phyloP scores from a whole-genome alignment of 64 coral and sea anemone species.

The Stylophora pistillata region DNA sequence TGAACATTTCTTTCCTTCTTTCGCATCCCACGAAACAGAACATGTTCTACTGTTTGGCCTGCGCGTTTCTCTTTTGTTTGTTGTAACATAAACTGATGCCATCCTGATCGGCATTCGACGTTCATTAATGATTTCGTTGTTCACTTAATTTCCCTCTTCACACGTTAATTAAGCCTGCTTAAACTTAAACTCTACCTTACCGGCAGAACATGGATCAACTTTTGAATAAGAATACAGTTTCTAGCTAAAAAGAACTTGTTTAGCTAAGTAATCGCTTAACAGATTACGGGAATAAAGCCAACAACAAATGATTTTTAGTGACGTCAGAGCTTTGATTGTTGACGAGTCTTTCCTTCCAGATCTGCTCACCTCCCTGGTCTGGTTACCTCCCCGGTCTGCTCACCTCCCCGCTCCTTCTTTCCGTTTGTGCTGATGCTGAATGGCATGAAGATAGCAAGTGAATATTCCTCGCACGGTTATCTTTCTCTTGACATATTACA shows the following conservation, averaged over 20 bases:
- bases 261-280: background rate
- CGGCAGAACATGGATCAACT: background rate
- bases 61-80: background rate
- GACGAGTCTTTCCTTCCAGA: too few species aligned
- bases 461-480: too few species aligned
- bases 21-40: background rate
- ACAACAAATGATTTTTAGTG: background rate
- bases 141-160: background rate
- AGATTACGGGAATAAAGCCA: background rate
- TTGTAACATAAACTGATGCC: background rate
- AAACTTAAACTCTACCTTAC: background rate
- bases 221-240: background rate
- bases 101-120: background rate
- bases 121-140: slow-evolving; percentile 11
- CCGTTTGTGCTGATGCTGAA: too few species aligned
- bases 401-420: too few species aligned
- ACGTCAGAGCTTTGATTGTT: background rate
- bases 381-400: too few species aligned
- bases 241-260: background rate
- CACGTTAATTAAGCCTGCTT: background rate
- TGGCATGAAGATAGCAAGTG: too few species aligned
- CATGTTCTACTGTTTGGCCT: slow-evolving; percentile 15
- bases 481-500: too few species aligned
- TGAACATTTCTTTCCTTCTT: background rate
- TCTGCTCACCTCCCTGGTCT: too few species aligned